These are phyloP conservation scores for Drosophila recens DNA, from an alignment of 2,888 invertebrate species.

Conservation along the genomic window DNA sequence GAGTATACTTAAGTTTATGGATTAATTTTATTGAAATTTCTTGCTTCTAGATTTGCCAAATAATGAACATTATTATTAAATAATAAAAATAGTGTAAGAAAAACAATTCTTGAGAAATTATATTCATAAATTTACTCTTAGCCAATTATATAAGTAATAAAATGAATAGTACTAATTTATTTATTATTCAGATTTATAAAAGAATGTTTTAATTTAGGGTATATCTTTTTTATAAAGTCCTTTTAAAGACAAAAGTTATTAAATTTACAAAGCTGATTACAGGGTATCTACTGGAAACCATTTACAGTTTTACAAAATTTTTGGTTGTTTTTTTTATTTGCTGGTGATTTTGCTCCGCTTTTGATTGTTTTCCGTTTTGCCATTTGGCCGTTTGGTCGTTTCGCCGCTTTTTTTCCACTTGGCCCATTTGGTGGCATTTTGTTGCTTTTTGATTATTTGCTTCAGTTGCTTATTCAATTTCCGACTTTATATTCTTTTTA, in stretches of 20 bases:
- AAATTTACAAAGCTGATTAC: neutral
- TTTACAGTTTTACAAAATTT: slow-evolving; percentile 1
- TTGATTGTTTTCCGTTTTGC: slow-evolving; percentile 60
- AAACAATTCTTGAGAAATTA: no score
- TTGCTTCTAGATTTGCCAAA: no score
- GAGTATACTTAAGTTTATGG: no score
- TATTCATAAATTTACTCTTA: no score
- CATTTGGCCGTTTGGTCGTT: slow-evolving; percentile 23
- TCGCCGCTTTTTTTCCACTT: slow-evolving; percentile 38
- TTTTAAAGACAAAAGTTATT: no score
- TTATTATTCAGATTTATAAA: neutral
- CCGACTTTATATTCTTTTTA: slow-evolving; percentile 43
- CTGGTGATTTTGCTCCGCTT: slow-evolving; percentile 55
- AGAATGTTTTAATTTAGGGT: neutral
- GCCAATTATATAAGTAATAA: no score
- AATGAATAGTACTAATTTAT: no score
- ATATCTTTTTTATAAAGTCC: neutral
- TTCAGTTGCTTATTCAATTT: slow-evolving; percentile 78
- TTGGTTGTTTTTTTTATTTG: slow-evolving; percentile 25
- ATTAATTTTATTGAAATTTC: no score
- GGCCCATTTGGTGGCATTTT: slow-evolving; percentile 32
- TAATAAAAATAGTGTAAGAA: no score
- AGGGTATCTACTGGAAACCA: neutral
- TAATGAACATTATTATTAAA: no score
- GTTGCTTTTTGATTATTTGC: slow-evolving; percentile 71